These are phyloP conservation scores for Turritopsis rubra DNA, from an alignment of 30 jellyfish, hydroid and myxozoan species.

Conservation along the genomic window DNA sequence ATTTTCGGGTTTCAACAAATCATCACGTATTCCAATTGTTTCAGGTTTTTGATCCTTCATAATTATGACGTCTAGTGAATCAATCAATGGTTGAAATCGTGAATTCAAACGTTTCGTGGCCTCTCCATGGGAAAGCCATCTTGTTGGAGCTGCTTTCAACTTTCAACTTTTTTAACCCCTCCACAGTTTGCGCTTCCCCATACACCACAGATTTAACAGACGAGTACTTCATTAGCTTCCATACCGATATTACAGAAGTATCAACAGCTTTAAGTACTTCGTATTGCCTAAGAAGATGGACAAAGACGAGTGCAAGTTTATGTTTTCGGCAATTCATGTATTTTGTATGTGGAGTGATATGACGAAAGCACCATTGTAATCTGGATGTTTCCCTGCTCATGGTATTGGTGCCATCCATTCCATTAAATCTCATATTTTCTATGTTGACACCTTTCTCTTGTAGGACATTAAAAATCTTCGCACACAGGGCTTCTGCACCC, in stretches of 20 bases:
- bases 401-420: conserved; percentile 28
- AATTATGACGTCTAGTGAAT: not conserved
- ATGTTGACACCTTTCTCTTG: conserved; percentile 9
- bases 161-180: conserved; percentile 5
- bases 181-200: conserved; percentile 27
- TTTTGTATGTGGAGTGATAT: conserved; percentile 25
- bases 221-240: conserved; percentile 21
- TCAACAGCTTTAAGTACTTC: not conserved
- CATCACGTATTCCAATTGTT: not conserved
- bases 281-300: conserved; percentile 3
- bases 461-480: not conserved
- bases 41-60: not conserved
- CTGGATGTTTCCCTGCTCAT: conserved; percentile 1
- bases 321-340: conserved; percentile 25
- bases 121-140: not conserved
- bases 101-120: not conserved
- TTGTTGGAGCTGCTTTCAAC: not conserved
- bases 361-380: conserved; percentile 13
- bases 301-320: conserved; percentile 19
- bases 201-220: conserved; percentile 19
- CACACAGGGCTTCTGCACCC: conserved; percentile 7
- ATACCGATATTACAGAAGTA: not conserved
- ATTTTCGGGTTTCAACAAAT: not conserved
- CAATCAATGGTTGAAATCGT: not conserved
- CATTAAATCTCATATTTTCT: conserved; percentile 9